A percentile compares a stretch with the other conserved stretches of the same genome.
Evolutionary conservation across 1,140 invertebrate species (phyloP).

Genomic region (Leptoteleia sp.): DNA sequence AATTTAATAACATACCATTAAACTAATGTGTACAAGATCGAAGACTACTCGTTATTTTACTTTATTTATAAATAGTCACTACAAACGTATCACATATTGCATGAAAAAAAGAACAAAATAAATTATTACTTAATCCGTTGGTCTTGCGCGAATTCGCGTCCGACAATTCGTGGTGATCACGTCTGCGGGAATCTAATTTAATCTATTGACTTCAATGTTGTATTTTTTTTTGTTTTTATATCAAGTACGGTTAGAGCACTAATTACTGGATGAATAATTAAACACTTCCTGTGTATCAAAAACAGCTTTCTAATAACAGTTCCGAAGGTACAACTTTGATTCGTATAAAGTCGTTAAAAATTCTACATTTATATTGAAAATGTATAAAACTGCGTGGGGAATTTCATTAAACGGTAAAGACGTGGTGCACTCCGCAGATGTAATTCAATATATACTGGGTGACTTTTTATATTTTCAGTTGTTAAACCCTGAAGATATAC

Average conservation of each 20-base stretch:
- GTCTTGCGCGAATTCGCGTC: constrained; percentile 1
- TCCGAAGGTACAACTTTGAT: neutral
- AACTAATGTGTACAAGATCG: constrained; percentile 56
- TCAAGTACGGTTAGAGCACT: too few relatives aligned
- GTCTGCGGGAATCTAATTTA: constrained; percentile 21
- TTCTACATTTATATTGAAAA: constrained; percentile 6
- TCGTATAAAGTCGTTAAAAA: neutral
- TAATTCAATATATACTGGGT: constrained; percentile 8
- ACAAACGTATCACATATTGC: constrained; percentile 59
- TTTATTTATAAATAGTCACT: constrained; percentile 55
- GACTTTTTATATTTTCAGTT: neutral
- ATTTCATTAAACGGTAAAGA: neutral
- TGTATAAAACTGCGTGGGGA: constrained; percentile 5
- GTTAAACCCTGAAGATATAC: constrained; percentile 10
- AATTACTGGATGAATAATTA: too few relatives aligned
- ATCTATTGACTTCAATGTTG: too few relatives aligned
- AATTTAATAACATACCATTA: constrained; percentile 52
- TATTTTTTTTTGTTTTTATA: neutral
- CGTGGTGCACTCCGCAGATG: constrained; percentile 5
- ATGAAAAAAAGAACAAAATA: constrained; percentile 59
- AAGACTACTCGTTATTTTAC: constrained; percentile 49
- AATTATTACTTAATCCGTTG: constrained; percentile 30
- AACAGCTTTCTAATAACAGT: too few relatives aligned
- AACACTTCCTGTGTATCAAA: too few relatives aligned
- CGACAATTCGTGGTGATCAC: constrained; percentile 2